These are phyloP conservation scores for Drosophila birchii DNA, from an alignment of 2,888 invertebrate species.

Conservation along the genomic window DNA sequence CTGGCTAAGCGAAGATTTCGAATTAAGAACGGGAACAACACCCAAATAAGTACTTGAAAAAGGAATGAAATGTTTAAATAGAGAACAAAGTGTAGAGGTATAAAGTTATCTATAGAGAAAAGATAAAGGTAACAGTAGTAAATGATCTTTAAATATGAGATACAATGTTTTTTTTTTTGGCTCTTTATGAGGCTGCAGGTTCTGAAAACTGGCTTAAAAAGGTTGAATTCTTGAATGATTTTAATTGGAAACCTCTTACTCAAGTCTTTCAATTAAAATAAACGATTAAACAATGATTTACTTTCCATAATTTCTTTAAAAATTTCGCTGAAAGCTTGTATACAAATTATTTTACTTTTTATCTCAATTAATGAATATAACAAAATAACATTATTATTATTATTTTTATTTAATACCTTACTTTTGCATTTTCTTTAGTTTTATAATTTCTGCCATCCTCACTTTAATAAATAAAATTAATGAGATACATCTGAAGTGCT, in stretches of 20 bases:
- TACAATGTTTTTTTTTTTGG: background rate
- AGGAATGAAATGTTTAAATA: background rate
- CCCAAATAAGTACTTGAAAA: background rate
- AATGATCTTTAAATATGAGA: background rate
- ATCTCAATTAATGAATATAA: background rate
- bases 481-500: background rate
- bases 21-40: conserved; percentile 4
- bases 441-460: background rate
- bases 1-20: background rate
- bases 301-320: no score
- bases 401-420: background rate
- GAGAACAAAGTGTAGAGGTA: background rate
- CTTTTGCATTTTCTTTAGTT: background rate
- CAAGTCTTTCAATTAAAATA: background rate
- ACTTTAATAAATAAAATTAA: background rate
- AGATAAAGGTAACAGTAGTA: background rate
- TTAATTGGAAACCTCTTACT: no score
- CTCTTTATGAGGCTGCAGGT: background rate
- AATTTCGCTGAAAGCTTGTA: background rate
- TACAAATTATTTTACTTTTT: background rate
- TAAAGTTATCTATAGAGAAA: background rate
- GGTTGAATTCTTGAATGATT: background rate
- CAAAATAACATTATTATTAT: background rate
- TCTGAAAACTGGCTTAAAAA: background rate
- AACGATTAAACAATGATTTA: background rate